Conservation (phyloP, 2,113 vertebrate species). For the Eubucco bourcierii region DNA sequence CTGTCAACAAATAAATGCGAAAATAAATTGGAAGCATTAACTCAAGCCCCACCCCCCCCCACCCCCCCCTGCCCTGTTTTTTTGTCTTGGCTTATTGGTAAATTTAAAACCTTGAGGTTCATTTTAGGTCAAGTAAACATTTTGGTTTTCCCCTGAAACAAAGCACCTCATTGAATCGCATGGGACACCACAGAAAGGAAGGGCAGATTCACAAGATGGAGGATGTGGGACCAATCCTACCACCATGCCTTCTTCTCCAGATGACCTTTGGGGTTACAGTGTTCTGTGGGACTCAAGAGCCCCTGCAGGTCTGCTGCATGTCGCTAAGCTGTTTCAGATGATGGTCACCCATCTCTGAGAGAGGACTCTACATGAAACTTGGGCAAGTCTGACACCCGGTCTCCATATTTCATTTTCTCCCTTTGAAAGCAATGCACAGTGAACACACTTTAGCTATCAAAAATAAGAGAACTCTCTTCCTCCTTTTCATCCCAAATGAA, state of each 20-base stretch:
- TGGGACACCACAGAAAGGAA: background rate
- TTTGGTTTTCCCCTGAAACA: background rate
- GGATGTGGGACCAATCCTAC: accelerated
- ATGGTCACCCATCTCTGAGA: background rate
- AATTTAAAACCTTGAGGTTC: conserved; percentile 45
- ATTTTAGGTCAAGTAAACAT: conserved; percentile 54
- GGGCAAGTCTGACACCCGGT: accelerated
- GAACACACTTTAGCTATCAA: background rate
- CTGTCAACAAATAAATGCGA: conserved; percentile 47
- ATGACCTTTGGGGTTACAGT: accelerated
- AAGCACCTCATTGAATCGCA: conserved; percentile 29
- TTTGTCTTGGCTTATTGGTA: conserved; percentile 30
- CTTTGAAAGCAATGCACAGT: background rate
- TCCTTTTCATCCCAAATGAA: background rate
- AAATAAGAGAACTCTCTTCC: conserved; percentile 1
- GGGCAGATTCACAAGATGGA: background rate
- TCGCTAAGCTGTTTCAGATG: background rate
- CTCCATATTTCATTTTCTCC: background rate
- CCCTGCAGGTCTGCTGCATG: background rate
- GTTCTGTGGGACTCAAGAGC: accelerated
- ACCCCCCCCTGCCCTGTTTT: too few relatives aligned
- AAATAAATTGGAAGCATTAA: conserved; percentile 38
- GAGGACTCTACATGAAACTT: background rate
- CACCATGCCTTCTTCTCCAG: accelerated
- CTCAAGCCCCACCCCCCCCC: background rate